phyloP scores from a whole-genome alignment of 2,888 invertebrate genomes.

The Theodoxus fluviatilis region DNA sequence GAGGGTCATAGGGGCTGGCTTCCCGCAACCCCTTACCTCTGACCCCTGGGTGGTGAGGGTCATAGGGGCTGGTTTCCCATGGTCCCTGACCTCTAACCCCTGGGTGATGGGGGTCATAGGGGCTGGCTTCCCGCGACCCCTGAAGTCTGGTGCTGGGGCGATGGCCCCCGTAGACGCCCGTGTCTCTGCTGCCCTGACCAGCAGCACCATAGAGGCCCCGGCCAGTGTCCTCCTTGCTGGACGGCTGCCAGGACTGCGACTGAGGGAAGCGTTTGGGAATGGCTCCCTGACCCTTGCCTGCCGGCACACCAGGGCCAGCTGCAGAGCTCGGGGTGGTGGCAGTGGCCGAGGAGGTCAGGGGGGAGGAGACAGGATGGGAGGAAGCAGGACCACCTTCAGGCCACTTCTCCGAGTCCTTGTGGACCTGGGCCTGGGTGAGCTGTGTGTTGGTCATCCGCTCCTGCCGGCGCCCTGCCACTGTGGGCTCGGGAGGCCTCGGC shows the following conservation, averaged over 20 bases:
- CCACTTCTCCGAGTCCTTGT: neutral
- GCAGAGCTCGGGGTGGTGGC: slow-evolving; percentile 27
- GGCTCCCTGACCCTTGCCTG: slow-evolving; percentile 32
- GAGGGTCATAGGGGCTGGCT: slow-evolving; percentile 9
- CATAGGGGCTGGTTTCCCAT: slow-evolving; percentile 9
- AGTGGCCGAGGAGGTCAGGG: slow-evolving; percentile 16
- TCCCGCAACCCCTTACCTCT: slow-evolving; percentile 11
- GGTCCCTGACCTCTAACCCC: slow-evolving; percentile 11
- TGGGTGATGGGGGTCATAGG: no score
- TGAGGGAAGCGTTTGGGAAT: slow-evolving; percentile 40
- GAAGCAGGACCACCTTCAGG: neutral
- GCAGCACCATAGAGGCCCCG: no score
- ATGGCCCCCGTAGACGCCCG: no score
- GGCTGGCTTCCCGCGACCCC: slow-evolving; percentile 13
- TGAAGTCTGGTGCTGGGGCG: slow-evolving; percentile 24
- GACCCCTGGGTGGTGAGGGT: no score
- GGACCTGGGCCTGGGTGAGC: slow-evolving; percentile 26
- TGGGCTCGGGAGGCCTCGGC: no score
- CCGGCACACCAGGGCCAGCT: slow-evolving; percentile 18
- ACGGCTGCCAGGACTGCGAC: slow-evolving; percentile 38
- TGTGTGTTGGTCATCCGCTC: no score
- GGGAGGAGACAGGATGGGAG: neutral
- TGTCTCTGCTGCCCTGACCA: no score
- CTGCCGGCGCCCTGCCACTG: no score
- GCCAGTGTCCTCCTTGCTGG: no score